Evolutionary conservation across 1,140 invertebrate species (phyloP).

Genomic region (Rhagoletis pomonella): DNA sequence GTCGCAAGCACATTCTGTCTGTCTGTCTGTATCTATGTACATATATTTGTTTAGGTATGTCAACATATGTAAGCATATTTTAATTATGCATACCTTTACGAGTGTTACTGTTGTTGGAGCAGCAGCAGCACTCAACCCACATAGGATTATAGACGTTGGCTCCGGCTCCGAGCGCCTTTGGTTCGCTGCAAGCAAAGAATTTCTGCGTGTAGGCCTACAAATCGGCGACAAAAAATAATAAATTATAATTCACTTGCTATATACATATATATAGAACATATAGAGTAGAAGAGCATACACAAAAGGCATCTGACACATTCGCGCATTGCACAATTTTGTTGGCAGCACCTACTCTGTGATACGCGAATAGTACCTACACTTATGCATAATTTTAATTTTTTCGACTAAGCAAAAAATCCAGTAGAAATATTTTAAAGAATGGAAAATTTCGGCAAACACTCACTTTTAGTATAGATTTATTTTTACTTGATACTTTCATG

Average conservation of each 20-base stretch:
- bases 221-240: slow-evolving; percentile 1
- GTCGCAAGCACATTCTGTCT: background rate
- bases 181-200: slow-evolving; percentile 12
- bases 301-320: background rate
- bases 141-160: slow-evolving; percentile 28
- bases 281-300: background rate
- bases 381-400: background rate
- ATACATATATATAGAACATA: background rate
- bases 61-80: background rate
- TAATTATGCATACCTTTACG: slow-evolving; percentile 42
- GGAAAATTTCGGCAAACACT: no score
- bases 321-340: slow-evolving; percentile 38
- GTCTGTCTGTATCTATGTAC: background rate
- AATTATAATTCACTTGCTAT: background rate
- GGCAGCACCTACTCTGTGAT: slow-evolving; percentile 19
- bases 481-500: no score
- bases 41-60: background rate
- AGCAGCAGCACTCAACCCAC: slow-evolving; percentile 28
- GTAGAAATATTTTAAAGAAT: background rate
- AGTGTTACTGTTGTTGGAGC: background rate
- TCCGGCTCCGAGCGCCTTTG: slow-evolving; percentile 11
- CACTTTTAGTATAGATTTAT: no score
- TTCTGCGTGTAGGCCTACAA: slow-evolving; percentile 41
- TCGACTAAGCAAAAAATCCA: background rate
- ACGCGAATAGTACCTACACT: background rate